A percentile compares a stretch with the other conserved stretches of the same genome.
Evolutionary conservation across 1,140 invertebrate genomes (phyloP).

Genomic region (Pseudoatta argentina): DNA sequence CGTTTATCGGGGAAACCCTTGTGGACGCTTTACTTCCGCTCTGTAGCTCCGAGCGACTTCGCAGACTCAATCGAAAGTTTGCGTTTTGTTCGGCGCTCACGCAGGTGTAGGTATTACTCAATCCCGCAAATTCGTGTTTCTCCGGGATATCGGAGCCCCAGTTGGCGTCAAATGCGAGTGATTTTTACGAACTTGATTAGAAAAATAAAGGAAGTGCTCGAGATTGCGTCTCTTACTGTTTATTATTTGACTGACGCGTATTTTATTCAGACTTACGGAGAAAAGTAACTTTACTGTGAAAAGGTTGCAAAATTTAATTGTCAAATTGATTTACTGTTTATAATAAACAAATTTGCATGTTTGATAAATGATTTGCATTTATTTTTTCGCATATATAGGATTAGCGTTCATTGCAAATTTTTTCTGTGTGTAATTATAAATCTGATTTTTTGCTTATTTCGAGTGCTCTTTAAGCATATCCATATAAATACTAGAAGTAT

Average conservation of each 20-base stretch:
- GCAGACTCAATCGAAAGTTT: slow-evolving; percentile 73
- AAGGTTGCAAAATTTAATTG: too few relatives aligned
- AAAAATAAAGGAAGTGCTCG: not conserved
- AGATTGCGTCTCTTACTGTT: not conserved
- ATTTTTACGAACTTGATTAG: slow-evolving; percentile 10
- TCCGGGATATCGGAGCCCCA: not conserved
- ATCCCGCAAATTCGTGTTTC: slow-evolving; percentile 23
- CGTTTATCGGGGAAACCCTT: slow-evolving; percentile 40
- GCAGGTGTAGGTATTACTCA: slow-evolving; percentile 57
- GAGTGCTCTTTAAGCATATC: not conserved
- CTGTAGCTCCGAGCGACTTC: slow-evolving; percentile 68
- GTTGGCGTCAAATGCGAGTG: not conserved
- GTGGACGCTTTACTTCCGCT: slow-evolving; percentile 61
- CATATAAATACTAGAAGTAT: not conserved
- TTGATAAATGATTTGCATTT: too few relatives aligned
- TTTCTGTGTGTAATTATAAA: not conserved
- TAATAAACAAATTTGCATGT: too few relatives aligned
- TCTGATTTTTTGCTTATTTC: not conserved
- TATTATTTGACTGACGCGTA: not conserved
- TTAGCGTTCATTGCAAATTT: too few relatives aligned
- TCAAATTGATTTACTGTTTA: too few relatives aligned
- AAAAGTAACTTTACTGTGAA: too few relatives aligned
- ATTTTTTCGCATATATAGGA: too few relatives aligned
- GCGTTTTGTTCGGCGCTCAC: slow-evolving; percentile 64
- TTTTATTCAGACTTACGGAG: not conserved